A percentile compares a stretch with the other conserved stretches of the same genome.
Evolutionary conservation across 1,140 invertebrate species (phyloP).

Genomic region (Orius laevigatus): DNA sequence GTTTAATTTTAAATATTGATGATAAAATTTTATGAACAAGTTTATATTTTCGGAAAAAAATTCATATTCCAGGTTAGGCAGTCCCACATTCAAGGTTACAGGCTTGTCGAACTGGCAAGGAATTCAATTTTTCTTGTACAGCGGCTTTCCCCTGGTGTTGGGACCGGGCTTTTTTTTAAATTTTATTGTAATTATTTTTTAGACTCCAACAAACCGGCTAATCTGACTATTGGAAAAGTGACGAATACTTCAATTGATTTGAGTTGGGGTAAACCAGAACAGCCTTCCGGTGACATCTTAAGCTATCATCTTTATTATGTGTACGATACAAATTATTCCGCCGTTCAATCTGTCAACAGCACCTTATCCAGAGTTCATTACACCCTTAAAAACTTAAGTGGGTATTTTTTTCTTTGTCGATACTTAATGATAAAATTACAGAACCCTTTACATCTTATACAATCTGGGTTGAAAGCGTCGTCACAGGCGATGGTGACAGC

Average conservation of each 20-base stretch:
- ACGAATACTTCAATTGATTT: slow-evolving; percentile 59
- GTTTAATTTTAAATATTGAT: too few relatives aligned
- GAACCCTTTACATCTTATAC: slow-evolving; percentile 68
- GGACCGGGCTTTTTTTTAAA: background rate
- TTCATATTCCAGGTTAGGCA: too few relatives aligned
- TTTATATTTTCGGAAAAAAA: too few relatives aligned
- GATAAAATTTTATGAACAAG: too few relatives aligned
- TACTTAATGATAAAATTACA: slow-evolving; percentile 26
- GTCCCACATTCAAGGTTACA: too few relatives aligned
- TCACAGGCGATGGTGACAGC: slow-evolving; percentile 35
- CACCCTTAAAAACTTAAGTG: slow-evolving; percentile 41
- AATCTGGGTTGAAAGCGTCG: slow-evolving; percentile 69
- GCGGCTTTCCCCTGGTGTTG: too few relatives aligned
- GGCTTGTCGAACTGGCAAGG: too few relatives aligned
- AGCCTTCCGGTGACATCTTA: slow-evolving; percentile 48
- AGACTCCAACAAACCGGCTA: slow-evolving; percentile 41
- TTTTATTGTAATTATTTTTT: background rate
- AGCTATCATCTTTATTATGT: slow-evolving; percentile 50
- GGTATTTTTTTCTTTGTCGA: slow-evolving; percentile 27
- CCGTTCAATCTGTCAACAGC: slow-evolving; percentile 32
- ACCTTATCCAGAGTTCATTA: slow-evolving; percentile 33
- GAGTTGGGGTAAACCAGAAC: slow-evolving; percentile 57
- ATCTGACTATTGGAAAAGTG: slow-evolving; percentile 56
- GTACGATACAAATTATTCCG: slow-evolving; percentile 37
- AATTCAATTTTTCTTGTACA: too few relatives aligned